A percentile compares a stretch with the other conserved stretches of the same genome.
Conservation (phyloP, 2,797 vertebrate species). For the Atherinosoma microstoma region DNA sequence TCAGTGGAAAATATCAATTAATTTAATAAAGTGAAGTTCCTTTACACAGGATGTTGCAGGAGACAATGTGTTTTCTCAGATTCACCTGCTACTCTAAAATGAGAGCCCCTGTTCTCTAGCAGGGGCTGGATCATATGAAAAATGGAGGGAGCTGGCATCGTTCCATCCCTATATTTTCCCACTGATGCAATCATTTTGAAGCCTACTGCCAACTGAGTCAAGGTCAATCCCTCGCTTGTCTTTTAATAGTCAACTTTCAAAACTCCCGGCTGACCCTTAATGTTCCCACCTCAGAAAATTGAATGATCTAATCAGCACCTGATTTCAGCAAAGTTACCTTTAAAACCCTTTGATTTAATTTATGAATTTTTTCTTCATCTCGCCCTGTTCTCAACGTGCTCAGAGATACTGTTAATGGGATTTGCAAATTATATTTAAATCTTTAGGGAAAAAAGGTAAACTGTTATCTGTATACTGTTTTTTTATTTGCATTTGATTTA, state of each 20-base stretch:
- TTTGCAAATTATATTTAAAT: neutral
- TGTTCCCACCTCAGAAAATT: conserved; percentile 15
- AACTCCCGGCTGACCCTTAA: neutral
- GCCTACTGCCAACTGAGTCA: conserved; percentile 32
- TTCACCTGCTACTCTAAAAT: conserved; percentile 18
- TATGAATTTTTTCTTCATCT: neutral
- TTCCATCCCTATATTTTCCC: conserved; percentile 10
- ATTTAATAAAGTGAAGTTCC: conserved; percentile 33
- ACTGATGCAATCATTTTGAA: conserved; percentile 25
- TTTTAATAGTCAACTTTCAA: conserved; percentile 12
- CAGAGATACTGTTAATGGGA: neutral
- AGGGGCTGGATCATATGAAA: conserved; percentile 18
- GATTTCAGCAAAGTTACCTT: neutral
- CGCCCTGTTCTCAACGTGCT: too few species aligned
- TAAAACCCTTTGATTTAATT: neutral
- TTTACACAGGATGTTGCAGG: conserved; percentile 18
- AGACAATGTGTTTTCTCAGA: conserved; percentile 1
- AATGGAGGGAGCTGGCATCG: conserved; percentile 5
- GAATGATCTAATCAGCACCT: neutral
- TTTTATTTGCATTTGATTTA: conserved; percentile 16
- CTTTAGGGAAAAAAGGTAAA: neutral
- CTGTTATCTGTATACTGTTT: neutral
- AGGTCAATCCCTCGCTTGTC: conserved; percentile 19
- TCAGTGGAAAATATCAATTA: conserved; percentile 40
- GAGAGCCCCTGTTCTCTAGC: conserved; percentile 19